A percentile compares a stretch with the other conserved stretches of the same genome.
Conservation (phyloP, 2,113 vertebrate genomes). For the Alosa alosa region DNA sequence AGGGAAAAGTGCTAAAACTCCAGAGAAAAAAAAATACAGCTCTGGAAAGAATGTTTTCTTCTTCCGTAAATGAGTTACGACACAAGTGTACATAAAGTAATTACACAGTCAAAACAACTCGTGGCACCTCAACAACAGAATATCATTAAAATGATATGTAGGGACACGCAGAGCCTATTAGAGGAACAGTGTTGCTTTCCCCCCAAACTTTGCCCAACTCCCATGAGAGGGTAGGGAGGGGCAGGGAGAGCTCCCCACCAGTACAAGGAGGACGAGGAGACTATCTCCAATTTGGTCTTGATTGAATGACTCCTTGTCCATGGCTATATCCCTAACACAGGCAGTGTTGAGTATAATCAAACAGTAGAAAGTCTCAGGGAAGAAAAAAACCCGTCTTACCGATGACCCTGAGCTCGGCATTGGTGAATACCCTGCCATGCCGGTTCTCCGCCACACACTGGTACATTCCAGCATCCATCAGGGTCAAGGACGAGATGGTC, state of each 20-base stretch:
- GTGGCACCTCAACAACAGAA: neutral
- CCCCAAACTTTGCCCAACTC: neutral
- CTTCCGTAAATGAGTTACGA: neutral
- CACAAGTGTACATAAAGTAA: slow-evolving; percentile 6
- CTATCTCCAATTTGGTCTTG: neutral
- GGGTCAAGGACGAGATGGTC: slow-evolving; percentile 78
- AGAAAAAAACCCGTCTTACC: slow-evolving; percentile 68
- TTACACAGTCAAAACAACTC: slow-evolving; percentile 15
- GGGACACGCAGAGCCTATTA: neutral
- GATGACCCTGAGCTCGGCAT: slow-evolving; percentile 85
- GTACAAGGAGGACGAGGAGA: neutral
- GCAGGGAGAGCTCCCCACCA: neutral
- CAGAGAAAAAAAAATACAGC: neutral
- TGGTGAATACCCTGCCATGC: slow-evolving; percentile 83
- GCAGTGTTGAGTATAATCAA: neutral
- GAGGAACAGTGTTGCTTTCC: neutral
- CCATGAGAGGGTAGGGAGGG: neutral
- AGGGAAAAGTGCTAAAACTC: neutral
- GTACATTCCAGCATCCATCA: slow-evolving; percentile 91
- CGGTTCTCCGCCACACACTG: slow-evolving; percentile 93
- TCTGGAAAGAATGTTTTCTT: neutral
- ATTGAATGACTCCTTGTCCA: neutral
- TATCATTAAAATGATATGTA: neutral
- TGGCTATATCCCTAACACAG: neutral
- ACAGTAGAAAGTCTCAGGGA: neutral